Percentiles rank a stretch among this genome's conserved stretches.
Conservation (phyloP, 1,140 invertebrate genomes). For the Gryon sp. region DNA sequence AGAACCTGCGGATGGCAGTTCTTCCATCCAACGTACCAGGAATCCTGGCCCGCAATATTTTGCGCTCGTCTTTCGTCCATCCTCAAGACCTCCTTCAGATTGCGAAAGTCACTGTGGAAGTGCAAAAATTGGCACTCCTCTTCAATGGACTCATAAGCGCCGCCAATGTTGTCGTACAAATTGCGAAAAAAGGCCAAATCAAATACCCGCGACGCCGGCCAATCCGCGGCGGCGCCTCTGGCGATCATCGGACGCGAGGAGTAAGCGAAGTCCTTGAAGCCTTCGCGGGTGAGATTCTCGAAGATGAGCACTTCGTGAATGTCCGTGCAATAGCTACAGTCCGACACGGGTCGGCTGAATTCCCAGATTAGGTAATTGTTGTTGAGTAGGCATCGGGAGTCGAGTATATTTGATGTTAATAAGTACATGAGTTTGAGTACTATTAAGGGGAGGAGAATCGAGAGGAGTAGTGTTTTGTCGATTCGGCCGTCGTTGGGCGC, state of each 20-base stretch:
- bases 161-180: slow-evolving; percentile 85
- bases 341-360: slow-evolving; percentile 88
- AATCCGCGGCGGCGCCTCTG: slow-evolving; percentile 87
- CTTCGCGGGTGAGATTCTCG: slow-evolving; percentile 84
- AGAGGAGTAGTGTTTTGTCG: slow-evolving; percentile 14
- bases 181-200: slow-evolving; percentile 88
- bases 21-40: slow-evolving; percentile 96
- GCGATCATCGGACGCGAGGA: slow-evolving; percentile 89
- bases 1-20: slow-evolving; percentile 92
- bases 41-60: slow-evolving; percentile 82
- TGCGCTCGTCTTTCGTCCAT: slow-evolving; percentile 85
- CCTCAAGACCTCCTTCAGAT: slow-evolving; percentile 87
- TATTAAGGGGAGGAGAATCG: slow-evolving; percentile 15
- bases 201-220: slow-evolving; percentile 87
- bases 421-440: slow-evolving; percentile 31
- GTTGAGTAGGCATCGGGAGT: slow-evolving; percentile 83
- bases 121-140: slow-evolving; percentile 94
- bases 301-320: slow-evolving; percentile 83
- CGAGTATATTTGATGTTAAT: slow-evolving; percentile 7
- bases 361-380: slow-evolving; percentile 93
- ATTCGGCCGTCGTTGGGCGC: background rate
- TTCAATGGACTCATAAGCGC: slow-evolving; percentile 84
- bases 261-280: slow-evolving; percentile 87
- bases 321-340: slow-evolving; percentile 87
- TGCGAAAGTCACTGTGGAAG: slow-evolving; percentile 91